Percentiles rank a stretch among this genome's conserved stretches.
phyloP scores from a whole-genome alignment of 2,797 vertebrate species.

The Xiphorhynchus erythropygius region DNA sequence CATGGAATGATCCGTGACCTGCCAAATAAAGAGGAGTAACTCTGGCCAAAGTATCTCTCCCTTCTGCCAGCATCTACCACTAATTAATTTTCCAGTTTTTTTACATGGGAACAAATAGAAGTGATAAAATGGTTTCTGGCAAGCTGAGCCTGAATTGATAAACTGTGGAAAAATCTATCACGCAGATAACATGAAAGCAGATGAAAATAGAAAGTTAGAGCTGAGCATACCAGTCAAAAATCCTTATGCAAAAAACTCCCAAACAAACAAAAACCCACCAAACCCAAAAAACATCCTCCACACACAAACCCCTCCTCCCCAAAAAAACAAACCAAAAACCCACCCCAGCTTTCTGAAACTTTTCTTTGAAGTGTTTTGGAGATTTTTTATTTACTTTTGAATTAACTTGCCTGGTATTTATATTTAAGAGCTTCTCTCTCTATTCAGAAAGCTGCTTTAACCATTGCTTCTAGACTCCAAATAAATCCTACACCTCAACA shows the following conservation, averaged over 20 bases:
- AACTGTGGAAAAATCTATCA: constrained; percentile 43
- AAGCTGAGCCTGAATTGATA: constrained; percentile 25
- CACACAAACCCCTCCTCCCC: background rate
- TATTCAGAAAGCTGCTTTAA: background rate
- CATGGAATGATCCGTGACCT: background rate
- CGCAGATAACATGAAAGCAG: constrained; percentile 6
- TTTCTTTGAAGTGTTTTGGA: background rate
- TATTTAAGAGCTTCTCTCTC: background rate
- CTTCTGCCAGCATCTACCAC: constrained; percentile 14
- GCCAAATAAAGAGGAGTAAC: background rate
- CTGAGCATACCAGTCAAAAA: background rate
- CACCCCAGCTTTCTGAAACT: background rate
- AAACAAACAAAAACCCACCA: background rate
- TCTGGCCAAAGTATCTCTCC: constrained; percentile 7
- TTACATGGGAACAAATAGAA: constrained; percentile 57
- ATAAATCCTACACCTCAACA: background rate
- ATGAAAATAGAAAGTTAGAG: background rate
- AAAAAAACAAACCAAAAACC: background rate
- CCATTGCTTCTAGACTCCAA: background rate
- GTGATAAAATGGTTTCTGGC: constrained; percentile 49
- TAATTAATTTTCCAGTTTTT: constrained; percentile 56
- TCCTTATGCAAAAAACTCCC: background rate
- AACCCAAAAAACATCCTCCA: background rate
- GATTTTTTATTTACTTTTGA: background rate
- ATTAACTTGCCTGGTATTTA: background rate